Conservation (phyloP, 1,140 invertebrate species). For the Euschistus heros region DNA sequence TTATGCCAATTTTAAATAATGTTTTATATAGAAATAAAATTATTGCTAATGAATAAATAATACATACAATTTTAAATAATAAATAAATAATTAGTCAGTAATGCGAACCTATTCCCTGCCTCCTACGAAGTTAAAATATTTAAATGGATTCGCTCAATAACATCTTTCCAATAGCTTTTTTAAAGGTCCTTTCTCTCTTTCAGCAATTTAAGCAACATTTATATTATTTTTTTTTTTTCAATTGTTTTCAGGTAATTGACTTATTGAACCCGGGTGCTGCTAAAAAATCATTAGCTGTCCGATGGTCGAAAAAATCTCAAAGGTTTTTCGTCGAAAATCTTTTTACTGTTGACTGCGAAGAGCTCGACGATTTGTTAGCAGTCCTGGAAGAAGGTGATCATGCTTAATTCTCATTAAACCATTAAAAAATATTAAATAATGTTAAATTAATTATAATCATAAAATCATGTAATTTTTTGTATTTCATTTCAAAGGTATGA, state of each 20-base stretch:
- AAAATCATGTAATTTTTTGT: not conserved
- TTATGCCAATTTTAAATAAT: no score
- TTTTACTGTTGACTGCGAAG: slow-evolving; percentile 87
- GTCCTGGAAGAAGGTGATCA: slow-evolving; percentile 90
- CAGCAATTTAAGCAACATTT: no score
- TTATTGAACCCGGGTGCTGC: slow-evolving; percentile 77
- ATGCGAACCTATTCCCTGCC: no score
- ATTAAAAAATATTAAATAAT: not conserved
- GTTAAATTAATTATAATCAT: not conserved
- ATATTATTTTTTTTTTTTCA: no score
- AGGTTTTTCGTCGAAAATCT: slow-evolving; percentile 94
- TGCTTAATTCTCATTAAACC: slow-evolving; percentile 7
- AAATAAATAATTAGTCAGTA: no score
- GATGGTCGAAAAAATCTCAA: slow-evolving; percentile 84
- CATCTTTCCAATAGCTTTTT: no score
- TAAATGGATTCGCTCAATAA: no score
- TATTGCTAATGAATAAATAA: no score
- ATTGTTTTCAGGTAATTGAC: slow-evolving; percentile 69
- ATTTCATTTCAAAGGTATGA: slow-evolving; percentile 48
- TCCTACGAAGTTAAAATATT: no score
- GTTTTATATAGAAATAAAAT: no score
- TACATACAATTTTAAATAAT: no score
- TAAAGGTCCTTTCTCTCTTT: no score
- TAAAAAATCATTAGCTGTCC: slow-evolving; percentile 69
- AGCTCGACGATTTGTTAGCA: slow-evolving; percentile 84